Base-by-base conservation (phyloP, 2,113 vertebrate species). In the Boleophthalmus pectinirostris region DNA sequence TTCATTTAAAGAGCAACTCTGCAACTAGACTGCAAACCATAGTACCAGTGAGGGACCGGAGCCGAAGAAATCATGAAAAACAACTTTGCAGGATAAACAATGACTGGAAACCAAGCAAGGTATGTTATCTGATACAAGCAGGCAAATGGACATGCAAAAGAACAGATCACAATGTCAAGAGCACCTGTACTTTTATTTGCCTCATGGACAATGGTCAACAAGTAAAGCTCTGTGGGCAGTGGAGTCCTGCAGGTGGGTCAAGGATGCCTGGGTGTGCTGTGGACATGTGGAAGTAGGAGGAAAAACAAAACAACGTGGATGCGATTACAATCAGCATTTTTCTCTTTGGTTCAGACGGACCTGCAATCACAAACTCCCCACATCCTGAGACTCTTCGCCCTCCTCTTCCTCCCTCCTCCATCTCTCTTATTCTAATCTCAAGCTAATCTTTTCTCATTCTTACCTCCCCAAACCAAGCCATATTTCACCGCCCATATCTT, bases 381-480 rank as follows among this genome's bases (percentile, higher is more conserved):
- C 73, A 84, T 80, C 70, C 53, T 57, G 3, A 68, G 78, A 70
- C 80, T 88, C 76, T 83, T 78, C 81, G 82, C 84, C 82, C 84
- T 83, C 83, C 70, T 82, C 77, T 73, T 78, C 78, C 77, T 75
- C 82, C 72, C 82, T 88, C 78, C 85, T 87, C 73, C 88, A 90
- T 91, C 91, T 92, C 83, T 92, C 88, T 90, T 92, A 87, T 89
- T 92, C 86, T 92, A 91, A 92, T 92, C 91, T 91, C 83, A 83
- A 82, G 35, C 88, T 92, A 89, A 92, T 92, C 91, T 92, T 91
- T 90, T 88, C 86, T 88, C 88, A 87, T 90, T 89, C 89, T 89
- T 89, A 91, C 87, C 89, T 87, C 82, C 87, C 85, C 82, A 88
- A 90, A 91, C 87, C 75, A 70, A 78, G 87, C 90, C 92, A 91